Percentiles rank a stretch among this genome's conserved stretches.
Evolutionary conservation across 1,140 invertebrate species (phyloP).

Genomic region (Cotesia typhae): DNA sequence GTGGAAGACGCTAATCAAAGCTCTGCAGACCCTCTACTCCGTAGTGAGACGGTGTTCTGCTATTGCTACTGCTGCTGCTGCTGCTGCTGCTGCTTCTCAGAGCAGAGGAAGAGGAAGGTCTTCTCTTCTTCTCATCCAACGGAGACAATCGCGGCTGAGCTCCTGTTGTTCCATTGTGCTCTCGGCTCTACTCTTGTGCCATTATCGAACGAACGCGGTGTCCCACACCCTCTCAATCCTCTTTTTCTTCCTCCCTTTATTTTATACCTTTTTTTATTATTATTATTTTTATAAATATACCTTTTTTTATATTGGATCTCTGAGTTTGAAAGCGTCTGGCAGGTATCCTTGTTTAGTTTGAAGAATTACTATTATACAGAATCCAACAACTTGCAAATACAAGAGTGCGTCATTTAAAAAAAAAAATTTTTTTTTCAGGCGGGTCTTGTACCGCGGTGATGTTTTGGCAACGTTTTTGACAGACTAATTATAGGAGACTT

Average conservation of each 20-base stretch:
- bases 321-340: conserved; percentile 29
- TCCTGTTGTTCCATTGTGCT: conserved; percentile 32
- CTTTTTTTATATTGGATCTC: background rate
- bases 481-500: background rate
- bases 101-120: conserved; percentile 23
- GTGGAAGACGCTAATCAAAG: conserved; percentile 35
- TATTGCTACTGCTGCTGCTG: background rate
- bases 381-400: background rate
- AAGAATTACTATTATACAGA: conserved; percentile 22
- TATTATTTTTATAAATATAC: conserved; percentile 3
- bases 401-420: conserved; percentile 22
- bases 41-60: background rate
- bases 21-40: background rate
- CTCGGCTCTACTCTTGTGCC: conserved; percentile 4
- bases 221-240: conserved; percentile 34
- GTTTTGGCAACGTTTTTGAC: background rate
- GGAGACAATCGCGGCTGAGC: conserved; percentile 36
- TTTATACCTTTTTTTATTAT: background rate
- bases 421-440: conserved; percentile 13
- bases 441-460: background rate
- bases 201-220: conserved; percentile 34
- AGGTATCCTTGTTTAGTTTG: conserved; percentile 15
- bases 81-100: background rate
- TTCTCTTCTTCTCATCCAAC: conserved; percentile 32
- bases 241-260: background rate